Percentiles rank a stretch among this genome's conserved stretches.
These are phyloP conservation scores for Xerus inauris DNA, from an alignment of 2,113 vertebrate species.

Conservation along the genomic window DNA sequence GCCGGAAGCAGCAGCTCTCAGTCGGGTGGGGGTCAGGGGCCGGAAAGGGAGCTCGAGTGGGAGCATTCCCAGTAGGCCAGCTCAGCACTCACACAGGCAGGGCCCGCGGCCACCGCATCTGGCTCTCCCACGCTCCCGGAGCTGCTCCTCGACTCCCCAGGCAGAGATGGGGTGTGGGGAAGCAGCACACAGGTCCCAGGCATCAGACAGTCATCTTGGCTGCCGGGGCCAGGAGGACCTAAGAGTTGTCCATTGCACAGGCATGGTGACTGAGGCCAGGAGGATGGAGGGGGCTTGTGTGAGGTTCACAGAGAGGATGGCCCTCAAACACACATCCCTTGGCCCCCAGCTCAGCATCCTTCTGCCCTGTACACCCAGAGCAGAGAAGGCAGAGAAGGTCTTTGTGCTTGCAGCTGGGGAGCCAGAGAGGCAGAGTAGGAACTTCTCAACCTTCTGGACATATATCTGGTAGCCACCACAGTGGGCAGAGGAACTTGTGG, in stretches of 20 bases:
- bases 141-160: neutral
- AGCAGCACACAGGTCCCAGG: neutral
- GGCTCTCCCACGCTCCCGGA: constrained; percentile 76
- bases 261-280: neutral
- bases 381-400: neutral
- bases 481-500: neutral
- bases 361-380: too few species aligned
- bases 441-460: neutral
- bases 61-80: constrained; percentile 64
- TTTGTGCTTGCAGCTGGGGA: neutral
- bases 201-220: neutral
- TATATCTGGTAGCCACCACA: neutral
- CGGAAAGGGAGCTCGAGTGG: constrained; percentile 57
- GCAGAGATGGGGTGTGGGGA: neutral
- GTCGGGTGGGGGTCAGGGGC: neutral
- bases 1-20: constrained; percentile 55
- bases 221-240: neutral
- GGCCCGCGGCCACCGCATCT: constrained; percentile 67
- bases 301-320: neutral
- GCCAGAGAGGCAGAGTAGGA: neutral
- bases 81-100: constrained; percentile 46
- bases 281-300: too few species aligned
- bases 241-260: neutral
- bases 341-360: neutral
- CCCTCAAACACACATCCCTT: neutral